phyloP scores from a whole-genome alignment of 2,113 vertebrate species.

The Grammomys surdaster region DNA sequence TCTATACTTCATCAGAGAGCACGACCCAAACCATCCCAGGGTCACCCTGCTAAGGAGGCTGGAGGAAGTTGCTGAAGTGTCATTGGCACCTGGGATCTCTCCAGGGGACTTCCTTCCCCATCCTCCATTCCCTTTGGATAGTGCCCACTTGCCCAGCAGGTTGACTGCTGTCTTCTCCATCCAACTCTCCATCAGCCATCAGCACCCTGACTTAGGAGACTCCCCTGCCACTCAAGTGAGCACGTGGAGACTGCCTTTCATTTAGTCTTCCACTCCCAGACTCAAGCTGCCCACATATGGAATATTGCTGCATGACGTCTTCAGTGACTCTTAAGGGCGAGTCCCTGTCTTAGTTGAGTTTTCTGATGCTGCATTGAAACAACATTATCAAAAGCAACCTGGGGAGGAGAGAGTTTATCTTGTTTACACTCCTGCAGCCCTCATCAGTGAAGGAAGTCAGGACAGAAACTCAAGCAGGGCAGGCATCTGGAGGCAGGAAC shows the following conservation, averaged over 20 bases:
- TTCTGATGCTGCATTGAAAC: not conserved
- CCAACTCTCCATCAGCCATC: not conserved
- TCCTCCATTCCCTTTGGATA: not conserved
- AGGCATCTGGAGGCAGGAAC: not conserved
- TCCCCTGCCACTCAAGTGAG: too few species aligned
- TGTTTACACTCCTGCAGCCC: not conserved
- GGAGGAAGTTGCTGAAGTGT: not conserved
- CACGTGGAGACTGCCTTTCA: not conserved
- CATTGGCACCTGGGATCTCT: not conserved
- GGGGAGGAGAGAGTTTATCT: not conserved
- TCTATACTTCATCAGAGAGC: not conserved
- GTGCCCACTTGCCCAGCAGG: not conserved
- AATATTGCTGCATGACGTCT: not conserved
- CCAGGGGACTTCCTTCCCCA: not conserved
- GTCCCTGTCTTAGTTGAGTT: not conserved
- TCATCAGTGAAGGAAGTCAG: not conserved
- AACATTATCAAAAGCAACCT: not conserved
- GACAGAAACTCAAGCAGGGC: not conserved
- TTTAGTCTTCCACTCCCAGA: not conserved
- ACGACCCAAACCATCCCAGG: not conserved
- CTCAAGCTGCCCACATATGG: not conserved
- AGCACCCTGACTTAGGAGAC: not conserved
- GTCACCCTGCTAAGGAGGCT: not conserved
- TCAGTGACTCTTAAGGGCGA: not conserved
- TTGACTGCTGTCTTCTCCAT: not conserved